Evolutionary conservation across 2,797 vertebrate genomes (phyloP).

Genomic region (Melanotaenia pygmaea): DNA sequence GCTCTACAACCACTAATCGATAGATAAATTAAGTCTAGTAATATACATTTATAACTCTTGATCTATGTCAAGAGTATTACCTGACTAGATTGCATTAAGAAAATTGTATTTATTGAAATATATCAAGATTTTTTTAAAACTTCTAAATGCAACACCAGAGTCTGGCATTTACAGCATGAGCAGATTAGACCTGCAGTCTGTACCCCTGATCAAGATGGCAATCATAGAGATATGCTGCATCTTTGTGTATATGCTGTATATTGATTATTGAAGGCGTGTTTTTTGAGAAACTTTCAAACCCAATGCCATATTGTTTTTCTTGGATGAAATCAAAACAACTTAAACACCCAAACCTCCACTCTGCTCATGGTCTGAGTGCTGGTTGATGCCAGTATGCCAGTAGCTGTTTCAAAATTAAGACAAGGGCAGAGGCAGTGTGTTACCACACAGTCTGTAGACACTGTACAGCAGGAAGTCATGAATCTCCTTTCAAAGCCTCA

Average conservation of each 20-base stretch:
- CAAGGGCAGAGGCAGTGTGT: not conserved
- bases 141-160: not conserved
- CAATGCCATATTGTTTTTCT: not conserved
- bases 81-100: too few relatives aligned
- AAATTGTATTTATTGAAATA: not conserved
- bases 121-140: not conserved
- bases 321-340: not conserved
- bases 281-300: too few relatives aligned
- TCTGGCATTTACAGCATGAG: not conserved
- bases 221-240: not conserved
- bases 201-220: not conserved
- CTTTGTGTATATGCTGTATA: not conserved
- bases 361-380: not conserved
- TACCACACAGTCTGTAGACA: conserved; percentile 25
- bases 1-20: too few relatives aligned
- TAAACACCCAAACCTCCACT: not conserved
- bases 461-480: conserved; percentile 19
- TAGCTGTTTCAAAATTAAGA: conserved; percentile 46
- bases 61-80: too few relatives aligned
- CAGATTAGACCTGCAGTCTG: not conserved
- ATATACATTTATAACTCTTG: too few relatives aligned
- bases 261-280: not conserved
- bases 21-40: too few relatives aligned
- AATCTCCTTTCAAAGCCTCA: conserved; percentile 41
- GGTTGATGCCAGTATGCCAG: conserved; percentile 14